Percentiles rank a stretch among this genome's conserved stretches.
Conservation (phyloP, 2,113 vertebrate genomes). For the Solea senegalensis region DNA sequence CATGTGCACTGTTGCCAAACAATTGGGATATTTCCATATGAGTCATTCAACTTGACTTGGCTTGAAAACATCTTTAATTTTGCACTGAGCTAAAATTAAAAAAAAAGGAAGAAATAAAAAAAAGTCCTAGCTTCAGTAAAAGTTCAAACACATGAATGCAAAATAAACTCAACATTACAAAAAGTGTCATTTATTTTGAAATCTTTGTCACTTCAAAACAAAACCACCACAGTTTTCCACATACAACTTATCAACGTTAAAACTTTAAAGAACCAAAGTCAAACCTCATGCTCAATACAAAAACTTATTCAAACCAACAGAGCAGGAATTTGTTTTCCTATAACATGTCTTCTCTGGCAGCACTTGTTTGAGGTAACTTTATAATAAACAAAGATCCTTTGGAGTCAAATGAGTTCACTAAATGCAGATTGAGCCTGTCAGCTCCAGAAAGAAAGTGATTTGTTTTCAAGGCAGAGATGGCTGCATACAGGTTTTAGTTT, state of each 20-base stretch:
- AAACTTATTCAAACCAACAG: not conserved
- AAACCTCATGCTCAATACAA: not conserved
- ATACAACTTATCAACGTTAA: not conserved
- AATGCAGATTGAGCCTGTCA: too few relatives aligned
- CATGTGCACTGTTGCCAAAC: constrained; percentile 50
- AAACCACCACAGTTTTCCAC: not conserved
- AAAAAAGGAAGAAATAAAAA: constrained; percentile 30
- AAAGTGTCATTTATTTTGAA: not conserved
- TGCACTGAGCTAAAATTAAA: constrained; percentile 6
- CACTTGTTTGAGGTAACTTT: too few relatives aligned
- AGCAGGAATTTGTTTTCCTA: not conserved
- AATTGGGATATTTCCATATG: constrained; percentile 41
- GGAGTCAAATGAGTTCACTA: too few relatives aligned
- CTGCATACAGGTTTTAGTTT: too few relatives aligned
- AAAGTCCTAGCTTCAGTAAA: constrained; percentile 9
- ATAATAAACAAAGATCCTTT: too few relatives aligned
- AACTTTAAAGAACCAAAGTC: not conserved
- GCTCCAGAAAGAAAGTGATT: too few relatives aligned
- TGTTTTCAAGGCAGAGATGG: too few relatives aligned
- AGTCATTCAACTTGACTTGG: constrained; percentile 40
- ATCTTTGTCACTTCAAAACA: not conserved
- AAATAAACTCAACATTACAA: too few relatives aligned
- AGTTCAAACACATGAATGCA: not conserved
- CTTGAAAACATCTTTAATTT: constrained; percentile 33
- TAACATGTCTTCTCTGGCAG: not conserved